phyloP scores from a whole-genome alignment of 2,888 invertebrate species.

The Macrosiphum euphorbiae region DNA sequence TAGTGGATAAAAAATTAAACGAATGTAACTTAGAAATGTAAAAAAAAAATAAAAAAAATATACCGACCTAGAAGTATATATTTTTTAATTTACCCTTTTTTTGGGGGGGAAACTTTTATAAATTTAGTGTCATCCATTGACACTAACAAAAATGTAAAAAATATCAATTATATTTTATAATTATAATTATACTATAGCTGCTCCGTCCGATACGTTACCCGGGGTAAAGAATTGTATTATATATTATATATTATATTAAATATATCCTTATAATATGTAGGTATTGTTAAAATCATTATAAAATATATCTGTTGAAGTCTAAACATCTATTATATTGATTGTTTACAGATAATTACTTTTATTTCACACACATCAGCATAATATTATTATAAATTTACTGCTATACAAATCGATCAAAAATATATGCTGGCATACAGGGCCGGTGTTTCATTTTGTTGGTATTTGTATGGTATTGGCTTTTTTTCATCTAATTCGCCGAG shows the following conservation, averaged over 20 bases:
- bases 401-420: background rate
- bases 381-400: background rate
- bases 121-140: too few species aligned
- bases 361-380: background rate
- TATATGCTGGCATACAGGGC: background rate
- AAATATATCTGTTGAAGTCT: background rate
- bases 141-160: background rate
- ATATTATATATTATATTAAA: too few species aligned
- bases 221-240: too few species aligned
- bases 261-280: too few species aligned
- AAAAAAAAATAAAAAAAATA: too few species aligned
- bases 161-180: background rate
- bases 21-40: background rate
- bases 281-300: too few species aligned
- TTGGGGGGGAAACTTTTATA: background rate
- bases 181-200: too few species aligned
- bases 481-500: background rate
- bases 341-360: background rate
- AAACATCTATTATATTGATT: background rate
- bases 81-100: background rate
- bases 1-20: background rate
- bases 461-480: background rate
- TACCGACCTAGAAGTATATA: background rate
- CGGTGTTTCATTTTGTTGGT: background rate
- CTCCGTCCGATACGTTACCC: too few species aligned